These are phyloP conservation scores for Drosophila parvula DNA, from an alignment of 1,140 invertebrate species.

Conservation along the genomic window DNA sequence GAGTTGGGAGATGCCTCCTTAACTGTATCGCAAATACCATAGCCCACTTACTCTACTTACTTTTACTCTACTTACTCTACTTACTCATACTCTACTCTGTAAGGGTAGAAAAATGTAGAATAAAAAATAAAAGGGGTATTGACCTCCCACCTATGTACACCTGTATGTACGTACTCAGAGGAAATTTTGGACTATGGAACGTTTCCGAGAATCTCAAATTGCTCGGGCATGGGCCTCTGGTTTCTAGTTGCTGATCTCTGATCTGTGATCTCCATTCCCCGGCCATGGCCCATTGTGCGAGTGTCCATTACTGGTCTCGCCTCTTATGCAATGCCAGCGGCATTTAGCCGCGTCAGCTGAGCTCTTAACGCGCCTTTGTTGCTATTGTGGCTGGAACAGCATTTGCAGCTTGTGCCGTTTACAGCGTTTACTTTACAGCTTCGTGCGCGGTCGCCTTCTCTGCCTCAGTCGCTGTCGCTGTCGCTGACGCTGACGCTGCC, in stretches of 20 bases:
- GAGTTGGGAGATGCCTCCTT: too few species aligned
- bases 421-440: conserved; percentile 54
- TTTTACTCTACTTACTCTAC: too few species aligned
- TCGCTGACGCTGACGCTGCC: conserved; percentile 2
- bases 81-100: too few species aligned
- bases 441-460: conserved; percentile 8
- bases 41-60: too few species aligned
- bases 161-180: too few species aligned
- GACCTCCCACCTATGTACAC: too few species aligned
- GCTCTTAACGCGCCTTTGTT: conserved; percentile 31
- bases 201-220: background rate
- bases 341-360: conserved; percentile 29
- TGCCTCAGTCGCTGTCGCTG: conserved; percentile 4
- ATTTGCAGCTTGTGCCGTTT: conserved; percentile 71
- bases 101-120: too few species aligned
- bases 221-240: background rate
- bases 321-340: conserved; percentile 37
- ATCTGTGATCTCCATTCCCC: conserved; percentile 15
- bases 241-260: background rate
- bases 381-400: conserved; percentile 37
- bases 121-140: background rate
- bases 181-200: background rate
- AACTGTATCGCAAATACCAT: too few species aligned
- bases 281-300: conserved; percentile 24
- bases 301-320: conserved; percentile 38